Evolutionary conservation across 1,140 invertebrate genomes (phyloP), one percentile per base, ranked within the genome.

Genomic region (Cepaea nemoralis): DNA sequence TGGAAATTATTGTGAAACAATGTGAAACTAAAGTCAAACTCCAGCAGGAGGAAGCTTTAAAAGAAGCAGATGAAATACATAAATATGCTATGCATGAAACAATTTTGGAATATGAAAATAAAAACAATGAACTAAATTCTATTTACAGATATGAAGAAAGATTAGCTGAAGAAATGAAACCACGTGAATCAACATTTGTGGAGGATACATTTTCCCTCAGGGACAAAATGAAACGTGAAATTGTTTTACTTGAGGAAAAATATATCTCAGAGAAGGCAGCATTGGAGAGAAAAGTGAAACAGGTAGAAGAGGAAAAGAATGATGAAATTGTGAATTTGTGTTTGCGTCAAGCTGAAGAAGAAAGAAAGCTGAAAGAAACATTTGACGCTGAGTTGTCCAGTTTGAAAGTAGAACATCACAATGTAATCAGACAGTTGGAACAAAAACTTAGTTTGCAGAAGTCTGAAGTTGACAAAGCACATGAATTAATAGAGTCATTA

Each of bases 1-100:
- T 77, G 31, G 75, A 77, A 59, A 33, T 39, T 6, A 55, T 24
- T 8, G n/a, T 63, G 31, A 77, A 63, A 63, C 12, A 77, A 77
- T 77, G 45, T 77, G 75, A 77, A 37, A n/a, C n/a, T n/a, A n/a
- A n/a, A n/a, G n/a, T n/a, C n/a, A n/a, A n/a, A n/a, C n/a, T n/a
- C n/a, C n/a, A n/a, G n/a, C n/a, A n/a, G n/a, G n/a, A n/a, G n/a
- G 37, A 77, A 16, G 33, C 33, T 6, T 22, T 77, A 10, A 77
- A 77, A 37, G 75, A 77, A 75, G 27, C 16, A 8, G 27, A 75
- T 40, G 45, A 70, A n/a, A 42, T 12, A 39, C 40, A 40, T 40
- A 33, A 50, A n/a, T 33, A 50, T 33, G 73, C 48, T 40, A 70
- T 70, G 35, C 35, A 70, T 1, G 40, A 70, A 39, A 22, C 22